Base-by-base conservation (phyloP, 2,113 vertebrate genomes). In the Sorex araneus region DNA sequence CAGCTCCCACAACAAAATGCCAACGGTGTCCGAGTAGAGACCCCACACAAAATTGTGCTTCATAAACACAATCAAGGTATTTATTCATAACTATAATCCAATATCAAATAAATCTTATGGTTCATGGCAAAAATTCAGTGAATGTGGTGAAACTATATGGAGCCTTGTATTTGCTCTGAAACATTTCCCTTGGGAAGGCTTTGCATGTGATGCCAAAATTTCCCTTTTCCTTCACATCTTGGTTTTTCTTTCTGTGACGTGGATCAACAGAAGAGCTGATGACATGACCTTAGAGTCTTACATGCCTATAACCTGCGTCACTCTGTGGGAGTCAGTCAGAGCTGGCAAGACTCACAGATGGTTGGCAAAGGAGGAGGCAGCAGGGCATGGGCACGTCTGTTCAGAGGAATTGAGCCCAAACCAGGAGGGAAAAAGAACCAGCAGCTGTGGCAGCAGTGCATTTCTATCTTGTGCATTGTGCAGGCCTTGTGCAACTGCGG, bases 171-270 rank as follows among this genome's bases (percentile, higher is more conserved):
- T 78, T 63, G 23, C 71, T 87, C 90, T 73, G 67, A 92, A 77
- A 80, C 28, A 67, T 92, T 87, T 84, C 23, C 27, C 45, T 92
- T 76, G 69, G 43, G 87, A 27, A 80, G 64, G 36, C 73, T 94
- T 93, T 90, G n/a, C n/a, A 54, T 34, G 36, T 57, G 74, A 83
- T 79, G 89, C 70, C 50, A 63, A 92, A 87, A 88, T 70, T 82
- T 86, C 71, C 80, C 79, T 71, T 45, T 78, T 92, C 76, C 45
- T 78, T 92, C 76, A 89, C 75, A 66, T 36, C 73, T 89, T 95
- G 90, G 79, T 70, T 74, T 45, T 85, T 90, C 70, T 34, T 30
- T 13, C 11, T 47, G 71, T 69, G 54, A 19, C 36, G 45, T n/a
- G 36, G 50, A 71, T 71, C 90, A 69, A 80, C 1, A 23, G 36